Evolutionary conservation across 2,888 invertebrate genomes (phyloP), one percentile per base, ranked within the genome.

Genomic region (Idaea aversata): DNA sequence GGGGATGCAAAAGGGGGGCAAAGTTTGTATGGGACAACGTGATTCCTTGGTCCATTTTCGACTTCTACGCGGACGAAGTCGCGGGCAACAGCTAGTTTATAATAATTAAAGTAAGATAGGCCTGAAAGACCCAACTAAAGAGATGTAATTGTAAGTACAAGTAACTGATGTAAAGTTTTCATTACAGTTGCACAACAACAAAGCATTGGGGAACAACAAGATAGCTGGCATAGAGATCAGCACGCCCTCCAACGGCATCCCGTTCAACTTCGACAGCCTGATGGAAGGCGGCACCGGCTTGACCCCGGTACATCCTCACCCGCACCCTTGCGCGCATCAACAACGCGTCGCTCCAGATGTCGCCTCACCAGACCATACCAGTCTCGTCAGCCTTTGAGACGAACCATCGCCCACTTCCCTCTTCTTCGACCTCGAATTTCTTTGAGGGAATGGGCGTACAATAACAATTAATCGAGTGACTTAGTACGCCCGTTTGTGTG

Each of bases 241-340:
- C 71, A 97, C 97, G 13, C 98, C 98, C 0, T 97, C 97, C 70
- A 96, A 95, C 78, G 98, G 97, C 63, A 95, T 97, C 74, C 96
- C 95, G 76, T 97, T 98, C 90, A 98, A 97, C 88, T 98, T 97
- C 86, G 98, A 98, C 80, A 97, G 97, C 75, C 94, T 98, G 69
- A 97, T 98, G 97, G 98, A 97, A 78, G 98, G 98, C 63, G 98
- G 98, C 78, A 98, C 98, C 3, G 98, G 98, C 0, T 93, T 98
- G 62, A 98, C 98, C 6, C 98, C 98, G 0, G 97, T 97, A 57
- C 90, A 90, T 79, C 89, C 90, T 38, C 91, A 90, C 80, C 90
- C 90, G 94, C 95, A 96, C 65, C 96, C 96, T 34, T 97, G 97
- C 90, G 96, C 96, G 69, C 95, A 95, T 73, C 97, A 97, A 86